Base-by-base conservation (phyloP, 2,113 vertebrate genomes). In the Eclectus roratus region DNA sequence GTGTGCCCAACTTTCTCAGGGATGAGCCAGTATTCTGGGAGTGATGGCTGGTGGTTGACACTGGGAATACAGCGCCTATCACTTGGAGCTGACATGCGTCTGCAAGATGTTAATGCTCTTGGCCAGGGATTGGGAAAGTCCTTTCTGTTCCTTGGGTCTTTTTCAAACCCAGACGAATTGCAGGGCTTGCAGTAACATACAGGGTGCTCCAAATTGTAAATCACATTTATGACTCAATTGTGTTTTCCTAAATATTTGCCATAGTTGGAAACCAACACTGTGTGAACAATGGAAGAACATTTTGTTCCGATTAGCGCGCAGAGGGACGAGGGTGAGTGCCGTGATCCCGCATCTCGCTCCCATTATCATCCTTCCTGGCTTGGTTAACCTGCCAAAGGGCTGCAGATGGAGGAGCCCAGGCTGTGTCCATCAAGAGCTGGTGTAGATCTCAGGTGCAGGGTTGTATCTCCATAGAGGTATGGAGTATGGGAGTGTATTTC, bases 351-450 rank as follows among this genome's bases (percentile, higher is more conserved):
- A 5, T 64, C 70, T 63, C 43, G 0, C 53, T 81, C 76, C 61
- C 47, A 5, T 72, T 61, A 49, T 31, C 35, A 0, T 39, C 70
- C 49, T 47, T 41, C 43, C 63, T 20, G 60, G 58, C 50, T 14
- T 21, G 50, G 78, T 68, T 18, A 3, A 10, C 6, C 24, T 6
- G 2, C 53, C 6, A 4, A 31, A 33, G 74, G 58, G 33, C 39
- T 17, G 53, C 52, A 27, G 33, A 18, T 3, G 4, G 5, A 1
- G 35, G 56, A 44, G 43, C 18, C 50, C 27, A 3, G 31, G 31
- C 6, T 63, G 56, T 33, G 69, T 21, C 73, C 19, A 0, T 17
- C 6, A 0, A 15, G 70, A 19, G 17, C 5, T 1, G 2, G 18
- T 2, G 3, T 8, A 14, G 25, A 20, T 23, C 33, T 58, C 3